Evolutionary conservation across 2,113 vertebrate genomes (phyloP).

Genomic region (Emydocephalus ijimae): DNA sequence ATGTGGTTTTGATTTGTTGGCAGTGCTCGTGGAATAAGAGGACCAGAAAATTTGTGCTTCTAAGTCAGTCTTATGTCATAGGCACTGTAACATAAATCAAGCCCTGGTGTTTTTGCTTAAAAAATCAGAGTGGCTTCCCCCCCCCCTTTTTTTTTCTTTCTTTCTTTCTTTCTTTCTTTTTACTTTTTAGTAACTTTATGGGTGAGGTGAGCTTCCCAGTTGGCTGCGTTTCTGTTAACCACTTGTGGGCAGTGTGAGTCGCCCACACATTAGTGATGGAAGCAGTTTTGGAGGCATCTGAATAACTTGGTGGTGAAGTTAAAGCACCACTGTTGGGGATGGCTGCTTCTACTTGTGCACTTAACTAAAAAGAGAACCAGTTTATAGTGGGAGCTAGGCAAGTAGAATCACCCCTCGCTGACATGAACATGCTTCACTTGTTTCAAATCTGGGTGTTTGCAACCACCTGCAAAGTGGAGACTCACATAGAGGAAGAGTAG

Average conservation of each 20-base stretch:
- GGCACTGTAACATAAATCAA: constrained; percentile 34
- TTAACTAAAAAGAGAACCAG: neutral
- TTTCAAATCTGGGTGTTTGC: neutral
- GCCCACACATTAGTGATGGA: constrained; percentile 2
- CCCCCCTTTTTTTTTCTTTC: too few species aligned
- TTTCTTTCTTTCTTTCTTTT: neutral
- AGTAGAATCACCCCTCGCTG: neutral
- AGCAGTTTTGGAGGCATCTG: neutral
- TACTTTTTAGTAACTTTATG: neutral
- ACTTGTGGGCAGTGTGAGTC: constrained; percentile 23
- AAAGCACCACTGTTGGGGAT: neutral
- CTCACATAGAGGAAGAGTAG: neutral
- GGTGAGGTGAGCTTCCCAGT: constrained; percentile 30
- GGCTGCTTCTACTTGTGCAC: constrained; percentile 14
- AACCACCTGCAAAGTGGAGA: neutral
- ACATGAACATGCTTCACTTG: neutral
- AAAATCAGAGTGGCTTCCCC: neutral
- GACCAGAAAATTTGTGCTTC: constrained; percentile 48
- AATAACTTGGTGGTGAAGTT: neutral
- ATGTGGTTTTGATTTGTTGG: constrained; percentile 54
- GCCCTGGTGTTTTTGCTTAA: constrained; percentile 36
- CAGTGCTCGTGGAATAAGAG: neutral
- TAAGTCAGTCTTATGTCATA: constrained; percentile 37
- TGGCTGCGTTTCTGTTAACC: constrained; percentile 7
- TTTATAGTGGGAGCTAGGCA: neutral